Evolutionary conservation across 2,888 invertebrate genomes (phyloP), one percentile per base, ranked within the genome.

Genomic region (Drosophila pegasa): DNA sequence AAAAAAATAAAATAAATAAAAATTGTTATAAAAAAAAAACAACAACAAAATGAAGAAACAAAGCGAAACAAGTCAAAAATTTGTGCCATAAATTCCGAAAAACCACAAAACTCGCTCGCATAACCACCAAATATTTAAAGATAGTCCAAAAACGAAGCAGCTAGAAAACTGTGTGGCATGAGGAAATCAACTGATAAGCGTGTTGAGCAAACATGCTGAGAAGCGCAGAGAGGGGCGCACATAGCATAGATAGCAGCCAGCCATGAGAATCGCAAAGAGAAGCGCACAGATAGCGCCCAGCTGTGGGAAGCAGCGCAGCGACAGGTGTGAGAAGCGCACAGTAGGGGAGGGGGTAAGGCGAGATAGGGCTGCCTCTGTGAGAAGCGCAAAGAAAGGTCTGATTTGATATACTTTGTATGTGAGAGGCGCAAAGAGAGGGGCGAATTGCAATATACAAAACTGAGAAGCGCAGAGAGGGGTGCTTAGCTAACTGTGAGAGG

Each of bases 151-250:
- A 48, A 4, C 18, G 29, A 31, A 29, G 29, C 18, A 31, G 31
- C 47, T 31, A 47, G 45, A 45, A 45, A 29, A 45, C 29, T 45
- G 16, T 64, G 43, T 20, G 35, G 52, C 38, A 45, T 66, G 56
- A 48, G 52, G 56, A 65, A 84, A 56, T 56, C 52, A 27, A 43
- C 47, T 58, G 75, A 74, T 75, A 69, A 63, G 69, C 41, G n/a
- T 29, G 27, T 54, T 22, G 9, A 38, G 12, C 8, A 38, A 37
- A 45, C 25, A 31, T 47, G 31, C 40, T 65, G 43, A 60, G 69
- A 70, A 64, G 31, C 55, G 41, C 27, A 27, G 22, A 52, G 60
- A 38, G 43, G 12, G 20, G n/a, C 27, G 40, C 40, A 3, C 57
- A n/a, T 10, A 33, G 48, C 25, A 25, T 25, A 48, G 45, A 22